Evolutionary conservation across 2,113 vertebrate genomes (phyloP).

Genomic region (Nettapus auritus): DNA sequence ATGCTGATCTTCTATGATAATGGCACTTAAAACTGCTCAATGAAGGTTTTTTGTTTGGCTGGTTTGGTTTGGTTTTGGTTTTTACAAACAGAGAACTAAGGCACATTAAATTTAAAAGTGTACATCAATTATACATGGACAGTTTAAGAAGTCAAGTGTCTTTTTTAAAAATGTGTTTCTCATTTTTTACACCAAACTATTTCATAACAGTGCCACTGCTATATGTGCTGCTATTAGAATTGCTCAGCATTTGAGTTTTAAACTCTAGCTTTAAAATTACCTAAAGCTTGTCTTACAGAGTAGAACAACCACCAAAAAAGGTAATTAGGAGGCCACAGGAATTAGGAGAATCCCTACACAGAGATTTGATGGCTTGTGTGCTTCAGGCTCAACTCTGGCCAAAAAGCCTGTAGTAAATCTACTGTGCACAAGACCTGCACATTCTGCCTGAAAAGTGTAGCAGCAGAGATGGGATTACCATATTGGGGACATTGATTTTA

Average conservation of each 20-base stretch:
- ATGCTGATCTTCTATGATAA: background rate
- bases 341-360: background rate
- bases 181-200: background rate
- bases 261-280: background rate
- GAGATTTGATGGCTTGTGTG: background rate
- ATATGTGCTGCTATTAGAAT: background rate
- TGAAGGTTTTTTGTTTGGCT: background rate
- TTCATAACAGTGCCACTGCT: background rate
- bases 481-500: background rate
- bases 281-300: background rate
- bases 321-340: background rate
- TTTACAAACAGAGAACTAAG: background rate
- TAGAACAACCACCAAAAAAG: background rate
- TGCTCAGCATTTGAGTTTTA: background rate
- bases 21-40: background rate
- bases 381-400: background rate
- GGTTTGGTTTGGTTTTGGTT: no score
- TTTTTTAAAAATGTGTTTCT: background rate
- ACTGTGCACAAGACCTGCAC: background rate
- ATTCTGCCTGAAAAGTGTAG: accelerated
- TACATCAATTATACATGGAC: background rate
- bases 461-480: background rate
- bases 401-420: background rate
- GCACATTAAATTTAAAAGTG: background rate
- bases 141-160: background rate